A percentile compares a stretch with the other conserved stretches of the same genome.
These are phyloP conservation scores for Forbesichthys agassizii DNA, from an alignment of 2,113 vertebrate genomes.

Conservation along the genomic window DNA sequence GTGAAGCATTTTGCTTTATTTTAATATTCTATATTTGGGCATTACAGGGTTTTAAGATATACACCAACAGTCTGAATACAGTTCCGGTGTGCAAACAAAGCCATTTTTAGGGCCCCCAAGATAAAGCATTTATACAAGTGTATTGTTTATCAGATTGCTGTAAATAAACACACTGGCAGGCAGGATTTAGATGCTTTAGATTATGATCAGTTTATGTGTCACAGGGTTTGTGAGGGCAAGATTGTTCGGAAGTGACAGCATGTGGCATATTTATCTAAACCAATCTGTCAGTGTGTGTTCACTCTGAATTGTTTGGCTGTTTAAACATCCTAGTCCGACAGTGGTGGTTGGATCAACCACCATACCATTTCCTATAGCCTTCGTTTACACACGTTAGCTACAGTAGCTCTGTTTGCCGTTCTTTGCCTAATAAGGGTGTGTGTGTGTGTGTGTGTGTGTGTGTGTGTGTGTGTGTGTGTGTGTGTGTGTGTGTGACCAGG, in stretches of 20 bases:
- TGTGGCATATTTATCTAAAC: not conserved
- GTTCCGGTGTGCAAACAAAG: too few species aligned
- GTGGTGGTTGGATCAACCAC: not conserved
- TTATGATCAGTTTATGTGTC: not conserved
- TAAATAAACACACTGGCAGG: too few species aligned
- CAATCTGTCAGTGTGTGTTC: not conserved
- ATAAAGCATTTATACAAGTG: too few species aligned
- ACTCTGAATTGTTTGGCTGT: not conserved
- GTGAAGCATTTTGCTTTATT: too few species aligned
- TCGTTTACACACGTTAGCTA: not conserved
- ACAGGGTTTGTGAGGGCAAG: not conserved
- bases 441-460: not conserved
- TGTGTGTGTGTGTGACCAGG: conserved; percentile 35
- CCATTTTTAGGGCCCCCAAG: too few species aligned
- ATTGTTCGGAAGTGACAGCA: not conserved
- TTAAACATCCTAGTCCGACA: not conserved
- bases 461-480: conserved; percentile 11
- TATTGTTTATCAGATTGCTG: too few species aligned
- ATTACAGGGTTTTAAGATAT: too few species aligned
- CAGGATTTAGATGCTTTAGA: not conserved
- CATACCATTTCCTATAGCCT: conserved; percentile 2
- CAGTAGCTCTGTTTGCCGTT: not conserved
- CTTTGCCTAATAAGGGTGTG: not conserved
- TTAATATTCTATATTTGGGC: too few species aligned
- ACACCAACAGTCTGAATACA: too few species aligned